Percentiles rank a stretch among this genome's conserved stretches.
Evolutionary conservation across 2,113 vertebrate genomes (phyloP).

Genomic region (Brachypodius melanocephalos): DNA sequence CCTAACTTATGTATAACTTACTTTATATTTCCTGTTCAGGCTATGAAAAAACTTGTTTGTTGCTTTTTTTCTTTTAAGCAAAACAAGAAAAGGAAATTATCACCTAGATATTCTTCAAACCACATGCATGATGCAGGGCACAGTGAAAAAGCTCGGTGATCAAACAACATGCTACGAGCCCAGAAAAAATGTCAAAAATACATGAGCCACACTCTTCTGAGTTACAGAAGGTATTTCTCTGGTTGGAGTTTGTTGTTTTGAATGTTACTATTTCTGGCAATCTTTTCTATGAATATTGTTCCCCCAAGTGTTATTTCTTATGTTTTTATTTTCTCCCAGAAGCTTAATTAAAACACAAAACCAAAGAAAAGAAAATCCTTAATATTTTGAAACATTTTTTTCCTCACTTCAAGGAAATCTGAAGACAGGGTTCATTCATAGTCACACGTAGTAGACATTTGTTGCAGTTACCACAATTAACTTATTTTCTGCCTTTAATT

Average conservation of each 20-base stretch:
- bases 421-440: background rate
- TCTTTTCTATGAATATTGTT: background rate
- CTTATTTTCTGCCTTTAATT: background rate
- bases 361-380: accelerated
- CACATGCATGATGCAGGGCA: background rate
- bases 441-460: background rate
- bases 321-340: background rate
- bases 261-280: background rate
- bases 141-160: background rate
- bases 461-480: background rate
- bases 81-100: background rate
- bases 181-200: background rate
- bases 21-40: background rate
- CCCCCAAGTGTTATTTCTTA: background rate
- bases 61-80: background rate
- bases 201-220: background rate
- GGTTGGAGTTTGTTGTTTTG: background rate
- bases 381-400: background rate
- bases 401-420: background rate
- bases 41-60: background rate
- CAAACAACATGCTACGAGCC: accelerated
- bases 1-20: background rate
- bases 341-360: background rate
- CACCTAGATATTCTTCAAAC: background rate
- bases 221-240: background rate